Evolutionary conservation across 23 tunicate species (phyloP), one percentile per base, ranked within the genome.

Genomic region (Aplidium turbinatum): DNA sequence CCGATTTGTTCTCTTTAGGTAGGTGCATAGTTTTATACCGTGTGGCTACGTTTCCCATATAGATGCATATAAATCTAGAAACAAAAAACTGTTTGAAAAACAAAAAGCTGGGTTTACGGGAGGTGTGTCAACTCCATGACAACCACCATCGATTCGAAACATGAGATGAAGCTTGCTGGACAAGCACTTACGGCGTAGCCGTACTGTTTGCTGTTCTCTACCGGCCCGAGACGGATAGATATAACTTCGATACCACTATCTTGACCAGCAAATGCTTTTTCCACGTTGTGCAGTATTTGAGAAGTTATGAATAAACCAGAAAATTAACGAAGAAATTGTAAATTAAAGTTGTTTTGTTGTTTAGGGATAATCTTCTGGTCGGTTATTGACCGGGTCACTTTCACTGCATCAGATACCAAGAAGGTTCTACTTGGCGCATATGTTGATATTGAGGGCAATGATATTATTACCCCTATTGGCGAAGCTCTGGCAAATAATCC

Each of bases 301-400:
- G n/a, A n/a, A n/a, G n/a, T n/a, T n/a, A n/a, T n/a, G n/a, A n/a
- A n/a, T n/a, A n/a, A n/a, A n/a, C n/a, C n/a, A n/a, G n/a, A n/a
- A n/a, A n/a, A n/a, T n/a, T n/a, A 9, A 9, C 16, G 16, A 11
- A 11, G 50, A 16, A 9, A 42, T 9, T 42, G 11, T 9, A 42
- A 11, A 9, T 42, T 42, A 42, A 9, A 9, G 11, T 9, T 9
- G 11, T 42, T 55, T 39, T 73, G 1, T 21, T 28, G 55, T 56
- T 1, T 72, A 91, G 97, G 97, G 6, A 84, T 84, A 2, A 91
- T 91, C 13, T 91, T 91, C 36, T 91, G 97, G 97, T 84, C 97
- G 9, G 68, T 91, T 64, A 91, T 91, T 79, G 97, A 91, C 46
- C 86, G 97, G 21, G 79, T 91, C 11, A 91, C 97, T 0, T 84